These are phyloP conservation scores for Seira ritae DNA, from an alignment of 2,888 invertebrate genomes.

Conservation along the genomic window DNA sequence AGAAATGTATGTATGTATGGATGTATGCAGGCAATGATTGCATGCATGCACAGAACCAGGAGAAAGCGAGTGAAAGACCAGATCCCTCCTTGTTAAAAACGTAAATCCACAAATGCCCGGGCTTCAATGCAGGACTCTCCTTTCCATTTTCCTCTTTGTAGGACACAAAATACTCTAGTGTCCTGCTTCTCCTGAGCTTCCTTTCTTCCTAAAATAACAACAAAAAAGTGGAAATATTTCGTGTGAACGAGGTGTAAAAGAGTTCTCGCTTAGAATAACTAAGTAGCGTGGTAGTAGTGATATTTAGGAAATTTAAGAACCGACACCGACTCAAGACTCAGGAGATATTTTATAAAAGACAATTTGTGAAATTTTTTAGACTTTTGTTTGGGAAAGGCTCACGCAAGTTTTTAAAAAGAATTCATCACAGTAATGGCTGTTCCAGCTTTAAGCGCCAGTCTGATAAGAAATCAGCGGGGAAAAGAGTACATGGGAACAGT, in stretches of 20 bases:
- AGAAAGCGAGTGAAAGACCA: slow-evolving; percentile 28
- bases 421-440: slow-evolving; percentile 51
- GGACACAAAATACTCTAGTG: slow-evolving; percentile 64
- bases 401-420: slow-evolving; percentile 12
- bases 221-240: slow-evolving; percentile 31
- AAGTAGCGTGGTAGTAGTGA: slow-evolving; percentile 31
- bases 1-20: slow-evolving; percentile 33
- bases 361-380: slow-evolving; percentile 58
- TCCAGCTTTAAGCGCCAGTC: slow-evolving; percentile 54
- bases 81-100: slow-evolving; percentile 57
- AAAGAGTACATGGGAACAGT: slow-evolving; percentile 58
- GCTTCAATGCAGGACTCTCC: slow-evolving; percentile 63
- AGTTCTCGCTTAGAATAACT: neutral
- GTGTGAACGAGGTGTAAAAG: neutral
- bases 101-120: slow-evolving; percentile 62
- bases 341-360: slow-evolving; percentile 46
- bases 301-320: slow-evolving; percentile 25
- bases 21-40: slow-evolving; percentile 33
- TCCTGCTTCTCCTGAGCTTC: slow-evolving; percentile 60
- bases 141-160: slow-evolving; percentile 60
- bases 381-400: slow-evolving; percentile 32
- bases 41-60: slow-evolving; percentile 33
- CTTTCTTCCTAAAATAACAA: slow-evolving; percentile 25
- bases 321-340: slow-evolving; percentile 31
- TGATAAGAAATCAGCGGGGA: slow-evolving; percentile 52